Base-by-base conservation (phyloP, 2,113 vertebrate species). In the Scopus umbretta region DNA sequence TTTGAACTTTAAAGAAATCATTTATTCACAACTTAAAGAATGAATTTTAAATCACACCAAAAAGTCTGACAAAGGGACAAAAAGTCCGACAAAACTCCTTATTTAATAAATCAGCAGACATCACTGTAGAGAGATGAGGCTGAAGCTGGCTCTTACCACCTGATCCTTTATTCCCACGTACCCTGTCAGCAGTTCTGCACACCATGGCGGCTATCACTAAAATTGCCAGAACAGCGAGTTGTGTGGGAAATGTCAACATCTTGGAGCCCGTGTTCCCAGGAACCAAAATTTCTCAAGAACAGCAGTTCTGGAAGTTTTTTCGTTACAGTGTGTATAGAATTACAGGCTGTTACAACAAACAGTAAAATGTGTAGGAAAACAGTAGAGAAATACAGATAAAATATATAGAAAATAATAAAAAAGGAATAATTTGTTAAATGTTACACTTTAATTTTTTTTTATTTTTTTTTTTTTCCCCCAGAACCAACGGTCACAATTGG, bases 191-290 rank as follows among this genome's bases (percentile, higher is more conserved):
- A 88, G 90, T 40, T 70, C 92, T 76, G 90, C 74, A 72, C 0
- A 2, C 70, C 22, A 58, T n/a, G 62, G 62, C 89, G 79, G 78
- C 79, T 80, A 95, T 80, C 90, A 53, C 87, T 88, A 38, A 61
- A 91, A 92, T 0, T 93, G 94, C 95, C 81, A 97, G 94, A 93
- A 90, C 90, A 90, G 90, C 67, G 7, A 90, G 47, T 62, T 88
- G 90, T 97, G 96, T 97, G 96, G 96, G 96, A 97, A 97, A 97
- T 96, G 96, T 97, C 94, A 97, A 96, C 92, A 96, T 92, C 89
- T 79, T 0, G 0, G 45, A 76, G 90, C 32, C 70, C 85, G 74
- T 2, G 16, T 94, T 96, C 94, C 90, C 93, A 97, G 79, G 58
- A 96, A 96, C 67, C 11, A 3, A 90, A 88, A 90, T 34, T 72